phyloP scores from a whole-genome alignment of 2,113 vertebrate genomes.

The mouse (Mus musculus) region DNA sequence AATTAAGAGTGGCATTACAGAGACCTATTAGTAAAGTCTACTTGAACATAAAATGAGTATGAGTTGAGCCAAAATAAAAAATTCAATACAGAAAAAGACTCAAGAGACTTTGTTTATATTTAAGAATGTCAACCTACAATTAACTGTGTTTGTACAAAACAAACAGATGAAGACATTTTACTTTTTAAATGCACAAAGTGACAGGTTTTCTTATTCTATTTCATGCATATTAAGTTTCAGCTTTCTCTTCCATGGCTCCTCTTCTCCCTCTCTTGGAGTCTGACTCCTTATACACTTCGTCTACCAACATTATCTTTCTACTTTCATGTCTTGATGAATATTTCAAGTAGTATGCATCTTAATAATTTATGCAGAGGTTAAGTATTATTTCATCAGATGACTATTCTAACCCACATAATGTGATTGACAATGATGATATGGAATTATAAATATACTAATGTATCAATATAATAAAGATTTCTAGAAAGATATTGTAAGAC shows the following conservation, averaged over 20 bases:
- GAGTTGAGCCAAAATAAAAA: neutral
- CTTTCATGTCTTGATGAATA: neutral
- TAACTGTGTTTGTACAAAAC: neutral
- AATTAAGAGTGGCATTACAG: conserved; percentile 1
- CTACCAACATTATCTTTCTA: too few species aligned
- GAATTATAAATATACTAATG: neutral
- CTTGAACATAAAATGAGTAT: neutral
- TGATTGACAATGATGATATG: neutral
- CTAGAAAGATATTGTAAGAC: neutral
- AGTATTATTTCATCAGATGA: neutral
- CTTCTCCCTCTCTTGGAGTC: neutral
- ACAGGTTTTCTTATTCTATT: neutral
- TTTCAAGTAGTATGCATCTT: neutral
- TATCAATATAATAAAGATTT: neutral
- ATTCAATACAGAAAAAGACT: neutral
- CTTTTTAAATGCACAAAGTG: neutral
- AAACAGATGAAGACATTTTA: neutral
- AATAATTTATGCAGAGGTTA: neutral
- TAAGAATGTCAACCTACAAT: neutral
- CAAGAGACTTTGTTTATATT: neutral
- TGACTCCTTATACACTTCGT: too few species aligned
- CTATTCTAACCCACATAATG: neutral
- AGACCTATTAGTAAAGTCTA: neutral
- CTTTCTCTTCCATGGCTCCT: neutral
- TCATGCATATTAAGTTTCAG: neutral